Evolutionary conservation across 2,113 vertebrate genomes (phyloP).

Genomic region (Felis catus): DNA sequence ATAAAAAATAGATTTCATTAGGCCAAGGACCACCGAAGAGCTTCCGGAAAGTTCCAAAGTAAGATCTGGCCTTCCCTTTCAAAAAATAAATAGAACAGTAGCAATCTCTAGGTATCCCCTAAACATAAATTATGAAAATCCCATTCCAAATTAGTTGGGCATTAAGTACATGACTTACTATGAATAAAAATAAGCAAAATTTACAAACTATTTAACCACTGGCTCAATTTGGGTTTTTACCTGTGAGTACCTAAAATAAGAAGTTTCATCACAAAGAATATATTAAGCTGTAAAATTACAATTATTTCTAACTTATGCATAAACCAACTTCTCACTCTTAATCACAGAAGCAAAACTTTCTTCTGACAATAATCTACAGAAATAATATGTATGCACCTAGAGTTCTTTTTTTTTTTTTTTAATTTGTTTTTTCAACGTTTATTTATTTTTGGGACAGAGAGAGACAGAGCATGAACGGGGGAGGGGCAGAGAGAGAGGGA

Average conservation of each 20-base stretch:
- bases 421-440: too few species aligned
- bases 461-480: too few species aligned
- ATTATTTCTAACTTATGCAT: conserved; percentile 27
- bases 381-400: conserved; percentile 27
- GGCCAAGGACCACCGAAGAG: not conserved
- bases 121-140: not conserved
- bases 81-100: conserved; percentile 47
- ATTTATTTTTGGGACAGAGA: too few species aligned
- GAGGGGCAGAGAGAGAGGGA: too few species aligned
- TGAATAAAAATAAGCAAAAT: conserved; percentile 38
- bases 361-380: conserved; percentile 38
- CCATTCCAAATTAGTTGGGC: not conserved
- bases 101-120: not conserved
- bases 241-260: not conserved
- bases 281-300: conserved; percentile 20
- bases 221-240: not conserved
- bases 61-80: not conserved
- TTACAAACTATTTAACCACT: conserved; percentile 54
- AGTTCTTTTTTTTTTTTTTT: not conserved
- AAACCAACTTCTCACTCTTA: conserved; percentile 36
- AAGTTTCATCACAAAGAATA: conserved; percentile 1
- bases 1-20: conserved; percentile 44
- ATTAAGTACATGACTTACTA: conserved; percentile 11
- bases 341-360: not conserved
- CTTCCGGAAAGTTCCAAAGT: not conserved